These are phyloP conservation scores for Druon quercuslanigerum DNA, from an alignment of 1,140 invertebrate genomes.

Conservation along the genomic window DNA sequence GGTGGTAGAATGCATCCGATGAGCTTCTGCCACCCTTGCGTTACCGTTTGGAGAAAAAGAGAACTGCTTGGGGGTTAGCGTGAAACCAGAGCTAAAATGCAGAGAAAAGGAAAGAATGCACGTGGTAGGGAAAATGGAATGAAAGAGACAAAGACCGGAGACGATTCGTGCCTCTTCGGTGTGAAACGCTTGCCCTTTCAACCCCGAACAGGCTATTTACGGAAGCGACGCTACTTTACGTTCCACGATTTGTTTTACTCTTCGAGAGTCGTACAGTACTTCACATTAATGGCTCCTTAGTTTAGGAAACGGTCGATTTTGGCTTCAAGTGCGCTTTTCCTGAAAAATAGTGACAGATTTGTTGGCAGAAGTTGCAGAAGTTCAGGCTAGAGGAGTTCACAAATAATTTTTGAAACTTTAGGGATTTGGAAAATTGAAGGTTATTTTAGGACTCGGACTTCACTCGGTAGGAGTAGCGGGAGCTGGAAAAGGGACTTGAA, in stretches of 20 bases:
- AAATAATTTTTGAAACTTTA: no score
- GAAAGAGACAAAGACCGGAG: conserved; percentile 28
- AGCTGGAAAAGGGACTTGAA: no score
- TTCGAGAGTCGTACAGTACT: background rate
- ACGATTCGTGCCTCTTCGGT: conserved; percentile 28
- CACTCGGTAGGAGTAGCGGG: no score
- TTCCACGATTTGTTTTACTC: conserved; percentile 29
- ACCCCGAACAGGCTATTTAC: conserved; percentile 22
- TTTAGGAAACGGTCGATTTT: background rate
- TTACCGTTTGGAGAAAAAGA: conserved; percentile 2
- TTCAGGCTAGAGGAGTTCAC: no score
- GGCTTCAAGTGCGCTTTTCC: background rate
- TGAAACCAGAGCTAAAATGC: conserved; percentile 8
- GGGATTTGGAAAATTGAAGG: no score
- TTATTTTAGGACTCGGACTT: no score
- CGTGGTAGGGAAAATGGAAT: background rate
- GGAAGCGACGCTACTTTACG: conserved; percentile 19
- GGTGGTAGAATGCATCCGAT: conserved; percentile 16
- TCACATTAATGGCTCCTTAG: conserved; percentile 18
- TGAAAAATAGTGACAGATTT: background rate
- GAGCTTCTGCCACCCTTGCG: background rate
- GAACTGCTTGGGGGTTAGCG: background rate
- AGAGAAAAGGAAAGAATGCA: background rate
- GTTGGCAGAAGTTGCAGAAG: background rate
- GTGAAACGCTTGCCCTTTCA: conserved; percentile 38